Evolutionary conservation across 2,888 invertebrate genomes (phyloP), one percentile per base, ranked within the genome.

Genomic region (Nomada hirtipes): DNA sequence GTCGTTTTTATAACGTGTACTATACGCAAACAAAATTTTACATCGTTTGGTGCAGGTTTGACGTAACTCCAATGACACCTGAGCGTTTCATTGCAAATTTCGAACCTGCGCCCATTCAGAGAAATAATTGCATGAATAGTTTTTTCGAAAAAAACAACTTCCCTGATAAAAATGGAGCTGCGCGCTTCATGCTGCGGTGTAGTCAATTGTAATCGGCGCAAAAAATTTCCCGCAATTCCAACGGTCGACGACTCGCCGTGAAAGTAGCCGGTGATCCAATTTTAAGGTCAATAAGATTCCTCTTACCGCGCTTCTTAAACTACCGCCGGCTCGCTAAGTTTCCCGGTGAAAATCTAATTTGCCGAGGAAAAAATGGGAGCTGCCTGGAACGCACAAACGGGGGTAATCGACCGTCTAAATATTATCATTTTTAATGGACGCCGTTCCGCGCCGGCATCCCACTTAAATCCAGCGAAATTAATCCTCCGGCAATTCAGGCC

Each of bases 401-500:
- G 75, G 79, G 69, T 82, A 83, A 85, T 72, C 70, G 81, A 13
- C 64, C 81, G 78, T 79, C 64, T 72, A 86, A 87, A 87, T 87
- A 88, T 88, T 88, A 87, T 84, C 73, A 84, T 84, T 84, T 87
- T 86, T 88, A 87, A 88, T 81, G 78, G 83, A 82, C 57, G 63
- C 52, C 79, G 74, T 64, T 64, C 74, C 74, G 60, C 73, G 57
- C 29, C 36, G 72, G 65, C 76, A 63, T 69, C 65, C 64, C 81
- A 81, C 82, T 89, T 79, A 88, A 87, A 88, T 82, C 80, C 70
- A 67, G 73, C 74, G 84, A 87, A 89, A 90, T 88, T 86, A 89
- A 90, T 90, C 89, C 82, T 84, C 81, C 53, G 76, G 83, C 79
- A 76, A 90, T 90, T 90, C 84, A 67, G 81, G 75, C 85, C 86